phyloP scores from a whole-genome alignment of 2,888 invertebrate genomes.

The Prenolepis imparis region DNA sequence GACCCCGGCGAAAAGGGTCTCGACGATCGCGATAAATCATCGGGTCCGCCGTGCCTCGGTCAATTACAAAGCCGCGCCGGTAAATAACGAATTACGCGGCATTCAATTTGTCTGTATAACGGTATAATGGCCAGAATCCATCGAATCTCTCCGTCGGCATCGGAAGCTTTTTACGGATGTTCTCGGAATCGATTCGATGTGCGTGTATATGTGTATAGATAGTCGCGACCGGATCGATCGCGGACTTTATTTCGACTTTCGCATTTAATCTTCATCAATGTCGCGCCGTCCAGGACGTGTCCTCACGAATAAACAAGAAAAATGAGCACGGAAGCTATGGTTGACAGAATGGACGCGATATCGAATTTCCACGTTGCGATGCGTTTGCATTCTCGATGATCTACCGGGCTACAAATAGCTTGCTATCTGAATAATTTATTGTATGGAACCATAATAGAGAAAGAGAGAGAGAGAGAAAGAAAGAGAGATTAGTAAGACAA shows the following conservation, averaged over 20 bases:
- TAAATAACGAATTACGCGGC: constrained; percentile 76
- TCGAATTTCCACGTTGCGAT: background rate
- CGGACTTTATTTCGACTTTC: constrained; percentile 34
- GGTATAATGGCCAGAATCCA: constrained; percentile 49
- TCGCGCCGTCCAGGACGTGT: constrained; percentile 50
- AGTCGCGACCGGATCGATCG: constrained; percentile 44
- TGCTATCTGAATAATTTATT: constrained; percentile 2
- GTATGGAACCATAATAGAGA: background rate
- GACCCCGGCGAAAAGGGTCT: constrained; percentile 41
- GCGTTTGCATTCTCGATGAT: constrained; percentile 7
- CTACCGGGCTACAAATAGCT: background rate
- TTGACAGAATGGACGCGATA: constrained; percentile 7
- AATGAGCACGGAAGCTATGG: constrained; percentile 33
- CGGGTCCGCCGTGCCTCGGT: constrained; percentile 45
- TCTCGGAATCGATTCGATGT: constrained; percentile 58
- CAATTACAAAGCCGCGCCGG: constrained; percentile 65
- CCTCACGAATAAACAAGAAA: constrained; percentile 46
- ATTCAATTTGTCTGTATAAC: constrained; percentile 68
- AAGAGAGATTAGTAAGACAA: background rate
- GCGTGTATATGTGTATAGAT: background rate
- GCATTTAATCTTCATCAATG: constrained; percentile 76
- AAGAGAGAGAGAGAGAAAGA: background rate
- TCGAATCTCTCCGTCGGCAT: constrained; percentile 33
- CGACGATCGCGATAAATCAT: constrained; percentile 57
- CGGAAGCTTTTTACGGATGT: constrained; percentile 24